Evolutionary conservation across 2,888 invertebrate genomes (phyloP).

Genomic region (Abrostola triplasia): DNA sequence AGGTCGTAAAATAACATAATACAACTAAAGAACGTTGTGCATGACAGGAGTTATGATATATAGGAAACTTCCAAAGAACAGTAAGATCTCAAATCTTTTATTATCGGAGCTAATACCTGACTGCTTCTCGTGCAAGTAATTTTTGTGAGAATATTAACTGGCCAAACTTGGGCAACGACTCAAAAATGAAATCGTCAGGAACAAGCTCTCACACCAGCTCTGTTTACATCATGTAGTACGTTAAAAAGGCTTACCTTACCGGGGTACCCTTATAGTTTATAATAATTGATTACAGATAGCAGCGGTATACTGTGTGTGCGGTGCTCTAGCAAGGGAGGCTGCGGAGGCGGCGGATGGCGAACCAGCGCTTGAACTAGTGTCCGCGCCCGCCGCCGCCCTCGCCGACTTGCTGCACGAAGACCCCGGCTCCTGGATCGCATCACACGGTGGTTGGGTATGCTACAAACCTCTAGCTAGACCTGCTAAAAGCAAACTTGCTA

Average conservation of each 20-base stretch:
- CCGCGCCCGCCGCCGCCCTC: conserved; percentile 91
- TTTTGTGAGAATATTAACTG: no score
- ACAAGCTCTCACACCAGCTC: no score
- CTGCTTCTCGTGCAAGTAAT: no score
- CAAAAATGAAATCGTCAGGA: no score
- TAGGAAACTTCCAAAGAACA: no score
- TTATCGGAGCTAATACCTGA: no score
- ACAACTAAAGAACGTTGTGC: no score
- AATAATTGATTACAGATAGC: conserved; percentile 81
- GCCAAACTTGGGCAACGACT: no score
- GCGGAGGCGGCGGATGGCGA: conserved; percentile 88
- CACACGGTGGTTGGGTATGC: conserved; percentile 95
- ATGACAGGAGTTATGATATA: no score
- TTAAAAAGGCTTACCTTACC: not conserved
- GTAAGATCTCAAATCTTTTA: no score
- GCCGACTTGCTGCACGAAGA: conserved; percentile 93
- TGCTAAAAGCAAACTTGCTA: not conserved
- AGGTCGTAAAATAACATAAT: no score
- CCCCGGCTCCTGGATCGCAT: conserved; percentile 93
- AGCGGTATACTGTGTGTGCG: conserved; percentile 94
- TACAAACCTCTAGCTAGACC: not conserved
- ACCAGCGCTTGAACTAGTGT: conserved; percentile 87
- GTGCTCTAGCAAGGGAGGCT: conserved; percentile 94
- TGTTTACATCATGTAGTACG: no score
- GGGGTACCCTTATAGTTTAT: not conserved